A percentile compares a stretch with the other conserved stretches of the same genome.
These are phyloP conservation scores for Panagrolaimus sp. DNA, from an alignment of 1,140 invertebrate species.

Conservation along the genomic window DNA sequence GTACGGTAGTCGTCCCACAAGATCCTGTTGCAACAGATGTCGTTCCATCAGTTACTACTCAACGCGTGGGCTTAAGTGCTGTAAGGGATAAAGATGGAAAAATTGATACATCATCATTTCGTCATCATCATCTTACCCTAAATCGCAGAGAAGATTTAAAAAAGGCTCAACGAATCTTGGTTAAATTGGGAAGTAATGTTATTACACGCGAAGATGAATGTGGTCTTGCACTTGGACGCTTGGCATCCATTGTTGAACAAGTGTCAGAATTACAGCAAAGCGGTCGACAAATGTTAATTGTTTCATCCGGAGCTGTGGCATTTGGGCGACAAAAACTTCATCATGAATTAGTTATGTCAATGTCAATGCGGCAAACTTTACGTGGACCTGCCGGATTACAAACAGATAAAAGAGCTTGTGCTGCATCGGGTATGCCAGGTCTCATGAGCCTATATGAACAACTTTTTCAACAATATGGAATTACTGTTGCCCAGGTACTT, in stretches of 20 bases:
- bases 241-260: conserved; percentile 95
- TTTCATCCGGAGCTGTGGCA: conserved; percentile 94
- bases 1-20: neutral
- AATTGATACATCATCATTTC: conserved; percentile 29
- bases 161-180: conserved; percentile 80
- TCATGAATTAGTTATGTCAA: conserved; percentile 88
- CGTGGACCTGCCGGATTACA: conserved; percentile 45
- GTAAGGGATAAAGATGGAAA: conserved; percentile 28
- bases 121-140: conserved; percentile 39
- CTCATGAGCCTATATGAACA: conserved; percentile 97
- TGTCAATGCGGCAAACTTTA: conserved; percentile 59
- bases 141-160: conserved; percentile 73
- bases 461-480: conserved; percentile 97
- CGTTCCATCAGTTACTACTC: neutral
- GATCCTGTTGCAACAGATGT: neutral
- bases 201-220: conserved; percentile 94
- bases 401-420: conserved; percentile 73
- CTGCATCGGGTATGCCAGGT: conserved; percentile 92
- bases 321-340: conserved; percentile 97
- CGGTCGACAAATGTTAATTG: conserved; percentile 91
- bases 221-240: conserved; percentile 83
- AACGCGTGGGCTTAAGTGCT: conserved; percentile 25
- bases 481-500: conserved; percentile 93
- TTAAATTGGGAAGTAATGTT: conserved; percentile 94
- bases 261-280: conserved; percentile 92